phyloP scores from a whole-genome alignment of 92 coral and sea anemone species.

The Desmophyllum pertusum region DNA sequence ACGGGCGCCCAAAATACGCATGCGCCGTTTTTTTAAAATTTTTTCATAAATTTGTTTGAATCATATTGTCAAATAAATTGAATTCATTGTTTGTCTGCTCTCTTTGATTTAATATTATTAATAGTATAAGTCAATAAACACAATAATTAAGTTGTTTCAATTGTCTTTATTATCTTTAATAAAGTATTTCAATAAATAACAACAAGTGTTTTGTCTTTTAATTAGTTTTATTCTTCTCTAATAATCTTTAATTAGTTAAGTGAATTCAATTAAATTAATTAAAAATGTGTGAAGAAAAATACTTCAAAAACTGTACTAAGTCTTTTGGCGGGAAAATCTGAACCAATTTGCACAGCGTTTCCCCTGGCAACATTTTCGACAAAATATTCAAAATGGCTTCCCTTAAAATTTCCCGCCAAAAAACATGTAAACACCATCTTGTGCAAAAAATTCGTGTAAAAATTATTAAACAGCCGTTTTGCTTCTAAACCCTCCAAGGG shows the following conservation, averaged over 20 bases:
- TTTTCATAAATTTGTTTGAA: too few species aligned
- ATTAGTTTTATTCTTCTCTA: too few species aligned
- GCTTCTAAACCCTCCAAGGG: too few species aligned
- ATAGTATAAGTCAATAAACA: too few species aligned
- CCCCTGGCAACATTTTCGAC: conserved; percentile 22
- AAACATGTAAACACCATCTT: background rate
- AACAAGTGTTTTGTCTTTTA: too few species aligned
- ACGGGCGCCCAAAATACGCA: conserved; percentile 8
- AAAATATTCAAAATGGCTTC: conserved; percentile 3
- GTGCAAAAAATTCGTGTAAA: background rate
- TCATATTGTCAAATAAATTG: too few species aligned
- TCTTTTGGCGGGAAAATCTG: conserved; percentile 29
- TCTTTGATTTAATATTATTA: too few species aligned
- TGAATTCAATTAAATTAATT: background rate
- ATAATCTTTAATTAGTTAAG: conserved; percentile 3
- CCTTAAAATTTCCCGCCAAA: background rate
- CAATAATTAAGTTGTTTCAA: too few species aligned
- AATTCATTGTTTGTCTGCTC: too few species aligned
- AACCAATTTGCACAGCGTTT: conserved; percentile 5
- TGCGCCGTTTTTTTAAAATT: background rate
- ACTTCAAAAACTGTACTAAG: background rate
- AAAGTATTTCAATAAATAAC: too few species aligned
- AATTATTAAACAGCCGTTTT: background rate
- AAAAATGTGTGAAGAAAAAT: background rate
- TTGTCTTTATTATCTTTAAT: too few species aligned